Conservation (phyloP, 2,797 vertebrate species). For the Enteromius paludinosus region DNA sequence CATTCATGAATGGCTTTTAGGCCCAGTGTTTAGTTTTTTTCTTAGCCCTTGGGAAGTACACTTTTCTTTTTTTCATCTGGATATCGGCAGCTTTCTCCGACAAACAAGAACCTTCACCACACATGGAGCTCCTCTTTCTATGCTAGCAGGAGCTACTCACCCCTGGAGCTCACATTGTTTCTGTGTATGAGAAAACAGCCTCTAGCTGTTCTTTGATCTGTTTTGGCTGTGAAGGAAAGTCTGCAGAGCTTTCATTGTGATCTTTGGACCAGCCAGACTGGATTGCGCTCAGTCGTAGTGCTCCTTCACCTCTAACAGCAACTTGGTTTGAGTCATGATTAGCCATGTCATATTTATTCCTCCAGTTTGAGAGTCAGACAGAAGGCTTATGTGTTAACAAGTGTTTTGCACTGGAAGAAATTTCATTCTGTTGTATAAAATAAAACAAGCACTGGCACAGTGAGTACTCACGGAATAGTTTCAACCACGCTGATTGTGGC, state of each 20-base stretch:
- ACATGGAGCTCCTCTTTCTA: constrained; percentile 9
- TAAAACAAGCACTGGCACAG: background rate
- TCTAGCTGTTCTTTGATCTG: constrained; percentile 46
- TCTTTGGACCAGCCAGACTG: constrained; percentile 19
- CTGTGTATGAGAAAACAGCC: constrained; percentile 31
- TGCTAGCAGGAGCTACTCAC: background rate
- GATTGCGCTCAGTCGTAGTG: constrained; percentile 14
- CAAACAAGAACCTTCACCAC: constrained; percentile 11
- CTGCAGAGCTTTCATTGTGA: constrained; percentile 26
- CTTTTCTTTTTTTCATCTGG: background rate
- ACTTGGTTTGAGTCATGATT: constrained; percentile 1
- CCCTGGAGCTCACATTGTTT: constrained; percentile 21
- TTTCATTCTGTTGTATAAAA: background rate
- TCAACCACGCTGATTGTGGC: constrained; percentile 12
- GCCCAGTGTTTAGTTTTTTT: background rate
- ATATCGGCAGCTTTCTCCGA: constrained; percentile 21
- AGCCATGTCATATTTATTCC: constrained; percentile 23
- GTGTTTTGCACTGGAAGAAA: background rate
- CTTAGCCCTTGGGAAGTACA: constrained; percentile 10
- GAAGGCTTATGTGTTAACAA: background rate
- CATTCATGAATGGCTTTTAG: background rate
- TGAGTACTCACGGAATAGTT: background rate
- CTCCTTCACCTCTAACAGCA: background rate
- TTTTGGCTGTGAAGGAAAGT: constrained; percentile 20
- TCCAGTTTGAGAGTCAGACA: background rate